These are phyloP conservation scores for Thunnus maccoyii DNA, from an alignment of 2,113 vertebrate genomes.

Conservation along the genomic window DNA sequence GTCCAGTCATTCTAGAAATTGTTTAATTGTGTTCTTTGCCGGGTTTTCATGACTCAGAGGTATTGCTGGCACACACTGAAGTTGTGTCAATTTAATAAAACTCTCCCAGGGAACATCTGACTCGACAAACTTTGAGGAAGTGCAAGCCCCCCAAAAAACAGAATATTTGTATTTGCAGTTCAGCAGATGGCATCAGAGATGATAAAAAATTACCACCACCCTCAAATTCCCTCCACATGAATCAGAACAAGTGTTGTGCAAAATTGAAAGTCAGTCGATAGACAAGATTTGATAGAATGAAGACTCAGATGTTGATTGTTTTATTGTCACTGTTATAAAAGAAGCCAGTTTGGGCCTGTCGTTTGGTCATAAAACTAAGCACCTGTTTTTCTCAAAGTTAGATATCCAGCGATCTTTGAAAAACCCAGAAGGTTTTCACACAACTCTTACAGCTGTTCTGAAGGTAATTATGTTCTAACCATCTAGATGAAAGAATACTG, in stretches of 20 bases:
- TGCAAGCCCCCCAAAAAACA: background rate
- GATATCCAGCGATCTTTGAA: no score
- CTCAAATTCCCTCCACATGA: background rate
- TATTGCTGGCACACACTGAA: slow-evolving; percentile 11
- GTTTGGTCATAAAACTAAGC: no score
- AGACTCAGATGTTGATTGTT: background rate
- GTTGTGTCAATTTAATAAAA: slow-evolving; percentile 11
- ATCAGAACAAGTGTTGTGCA: background rate
- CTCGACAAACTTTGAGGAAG: background rate
- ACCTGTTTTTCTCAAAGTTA: no score
- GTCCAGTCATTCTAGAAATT: slow-evolving; percentile 16
- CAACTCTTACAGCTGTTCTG: no score
- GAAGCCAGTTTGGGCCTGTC: background rate
- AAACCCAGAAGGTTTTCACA: no score
- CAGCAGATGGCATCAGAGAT: no score
- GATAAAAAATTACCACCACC: background rate
- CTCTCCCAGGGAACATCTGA: background rate
- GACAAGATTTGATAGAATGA: background rate
- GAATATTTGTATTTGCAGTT: background rate
- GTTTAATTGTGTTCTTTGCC: slow-evolving; percentile 17
- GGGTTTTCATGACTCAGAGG: slow-evolving; percentile 24
- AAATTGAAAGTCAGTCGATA: background rate
- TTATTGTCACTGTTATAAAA: background rate
- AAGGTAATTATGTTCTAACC: no score
- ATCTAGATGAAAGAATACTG: no score